Percentiles rank a stretch among this genome's conserved stretches.
phyloP scores from a whole-genome alignment of 2,113 vertebrate genomes.

The Trichomycterus rosablanca region DNA sequence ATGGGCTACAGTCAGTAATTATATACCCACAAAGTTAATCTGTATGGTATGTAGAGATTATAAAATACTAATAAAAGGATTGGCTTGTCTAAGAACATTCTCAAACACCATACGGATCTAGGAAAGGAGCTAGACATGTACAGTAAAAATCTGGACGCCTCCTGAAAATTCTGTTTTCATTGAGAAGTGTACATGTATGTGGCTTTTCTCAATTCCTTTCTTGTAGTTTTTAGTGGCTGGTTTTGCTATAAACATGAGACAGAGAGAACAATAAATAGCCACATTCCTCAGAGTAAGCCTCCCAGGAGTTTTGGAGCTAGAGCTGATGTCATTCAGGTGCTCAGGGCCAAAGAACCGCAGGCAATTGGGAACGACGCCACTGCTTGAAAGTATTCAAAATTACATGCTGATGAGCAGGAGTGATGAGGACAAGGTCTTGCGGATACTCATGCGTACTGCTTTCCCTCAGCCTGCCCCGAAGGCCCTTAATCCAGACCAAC shows the following conservation, averaged over 20 bases:
- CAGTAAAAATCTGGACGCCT: too few relatives aligned
- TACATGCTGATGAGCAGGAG: slow-evolving; percentile 66
- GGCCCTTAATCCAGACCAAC: slow-evolving; percentile 25
- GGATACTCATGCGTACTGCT: too few relatives aligned
- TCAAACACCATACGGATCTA: too few relatives aligned
- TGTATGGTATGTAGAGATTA: too few relatives aligned
- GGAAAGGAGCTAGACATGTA: too few relatives aligned
- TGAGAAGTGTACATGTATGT: too few relatives aligned
- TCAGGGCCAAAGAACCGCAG: slow-evolving; percentile 55
- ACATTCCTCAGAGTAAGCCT: slow-evolving; percentile 55
- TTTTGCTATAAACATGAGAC: slow-evolving; percentile 18
- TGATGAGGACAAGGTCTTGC: slow-evolving; percentile 58
- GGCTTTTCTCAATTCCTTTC: too few relatives aligned
- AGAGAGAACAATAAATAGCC: slow-evolving; percentile 37
- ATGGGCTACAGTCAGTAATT: too few relatives aligned
- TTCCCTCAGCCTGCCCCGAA: neutral
- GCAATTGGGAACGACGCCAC: slow-evolving; percentile 6
- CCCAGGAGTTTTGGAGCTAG: slow-evolving; percentile 48
- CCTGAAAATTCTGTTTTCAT: too few relatives aligned
- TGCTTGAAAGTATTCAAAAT: slow-evolving; percentile 32
- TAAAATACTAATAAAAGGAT: too few relatives aligned
- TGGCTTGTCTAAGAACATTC: too few relatives aligned
- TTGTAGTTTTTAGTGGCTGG: neutral
- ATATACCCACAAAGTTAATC: too few relatives aligned
- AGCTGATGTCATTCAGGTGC: slow-evolving; percentile 66